Conservation (phyloP, 2,888 invertebrate genomes). For the Dioctria linearis region DNA sequence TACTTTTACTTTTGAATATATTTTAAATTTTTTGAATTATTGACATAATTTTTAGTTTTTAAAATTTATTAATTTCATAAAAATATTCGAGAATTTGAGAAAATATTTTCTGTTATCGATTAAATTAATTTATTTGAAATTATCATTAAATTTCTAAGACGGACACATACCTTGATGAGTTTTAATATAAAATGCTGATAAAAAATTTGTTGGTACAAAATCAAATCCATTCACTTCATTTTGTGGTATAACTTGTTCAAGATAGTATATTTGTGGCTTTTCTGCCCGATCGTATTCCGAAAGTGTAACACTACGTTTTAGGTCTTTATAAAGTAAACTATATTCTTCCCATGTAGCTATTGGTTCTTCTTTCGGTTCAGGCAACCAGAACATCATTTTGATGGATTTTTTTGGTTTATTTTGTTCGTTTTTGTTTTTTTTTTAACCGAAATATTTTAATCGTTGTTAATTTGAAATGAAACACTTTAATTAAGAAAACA, state of each 20-base stretch:
- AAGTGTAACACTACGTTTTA: slow-evolving; percentile 70
- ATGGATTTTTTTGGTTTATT: slow-evolving; percentile 21
- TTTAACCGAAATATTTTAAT: slow-evolving; percentile 27
- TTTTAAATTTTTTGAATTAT: background rate
- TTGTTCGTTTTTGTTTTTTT: slow-evolving; percentile 17
- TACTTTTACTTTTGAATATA: background rate
- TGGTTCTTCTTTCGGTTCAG: slow-evolving; percentile 67
- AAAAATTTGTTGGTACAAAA: slow-evolving; percentile 70
- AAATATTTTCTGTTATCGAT: background rate
- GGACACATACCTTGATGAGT: slow-evolving; percentile 71
- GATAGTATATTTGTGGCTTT: slow-evolving; percentile 66
- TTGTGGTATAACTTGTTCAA: slow-evolving; percentile 68
- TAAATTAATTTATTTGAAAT: background rate
- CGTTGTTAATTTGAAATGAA: slow-evolving; percentile 42
- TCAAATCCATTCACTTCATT: slow-evolving; percentile 68
- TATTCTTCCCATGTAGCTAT: slow-evolving; percentile 73
- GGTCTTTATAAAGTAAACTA: slow-evolving; percentile 69
- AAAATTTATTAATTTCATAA: too few relatives aligned
- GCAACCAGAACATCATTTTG: slow-evolving; percentile 69
- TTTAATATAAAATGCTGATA: slow-evolving; percentile 70
- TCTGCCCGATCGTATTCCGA: slow-evolving; percentile 72
- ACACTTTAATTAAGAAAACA: slow-evolving; percentile 53
- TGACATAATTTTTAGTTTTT: slow-evolving; percentile 5
- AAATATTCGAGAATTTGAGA: too few relatives aligned
- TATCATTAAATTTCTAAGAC: slow-evolving; percentile 12